Evolutionary conservation across 2,888 invertebrate species (phyloP).

Genomic region (Polydrusus pterygomalis): DNA sequence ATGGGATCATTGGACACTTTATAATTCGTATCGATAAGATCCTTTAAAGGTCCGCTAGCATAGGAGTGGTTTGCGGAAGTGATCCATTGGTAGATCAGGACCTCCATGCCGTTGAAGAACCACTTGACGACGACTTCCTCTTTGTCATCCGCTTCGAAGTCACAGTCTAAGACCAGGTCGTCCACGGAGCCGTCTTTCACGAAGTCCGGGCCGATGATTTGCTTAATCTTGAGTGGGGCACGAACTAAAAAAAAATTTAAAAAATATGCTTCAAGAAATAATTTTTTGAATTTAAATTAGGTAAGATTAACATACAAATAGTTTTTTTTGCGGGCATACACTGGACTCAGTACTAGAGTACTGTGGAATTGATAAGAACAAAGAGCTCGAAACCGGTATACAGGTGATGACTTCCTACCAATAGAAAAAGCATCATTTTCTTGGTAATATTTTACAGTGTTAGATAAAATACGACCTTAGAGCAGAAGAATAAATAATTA

Average conservation of each 20-base stretch:
- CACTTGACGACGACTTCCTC: conserved; percentile 72
- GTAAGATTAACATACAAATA: too few relatives aligned
- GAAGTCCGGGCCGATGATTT: conserved; percentile 63
- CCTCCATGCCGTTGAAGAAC: conserved; percentile 71
- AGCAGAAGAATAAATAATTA: too few relatives aligned
- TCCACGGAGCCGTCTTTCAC: conserved; percentile 60
- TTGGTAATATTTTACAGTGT: too few relatives aligned
- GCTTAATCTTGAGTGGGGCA: conserved; percentile 63
- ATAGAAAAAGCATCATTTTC: too few relatives aligned
- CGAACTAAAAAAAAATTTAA: conserved; percentile 62
- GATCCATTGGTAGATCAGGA: conserved; percentile 74
- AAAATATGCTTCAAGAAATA: too few relatives aligned
- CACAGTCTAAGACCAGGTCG: conserved; percentile 73
- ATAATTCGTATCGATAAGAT: conserved; percentile 67
- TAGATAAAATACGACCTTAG: too few relatives aligned
- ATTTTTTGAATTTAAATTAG: too few relatives aligned
- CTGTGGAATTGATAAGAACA: too few relatives aligned
- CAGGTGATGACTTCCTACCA: too few relatives aligned
- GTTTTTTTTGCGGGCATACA: too few relatives aligned
- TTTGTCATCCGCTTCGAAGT: conserved; percentile 70
- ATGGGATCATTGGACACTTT: conserved; percentile 28
- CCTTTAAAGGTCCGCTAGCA: conserved; percentile 67
- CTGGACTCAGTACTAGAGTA: too few relatives aligned
- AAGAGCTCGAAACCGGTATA: too few relatives aligned
- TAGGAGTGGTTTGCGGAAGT: conserved; percentile 62